Evolutionary conservation across 1,140 invertebrate species (phyloP).

Genomic region (Trichonephila inaurata): DNA sequence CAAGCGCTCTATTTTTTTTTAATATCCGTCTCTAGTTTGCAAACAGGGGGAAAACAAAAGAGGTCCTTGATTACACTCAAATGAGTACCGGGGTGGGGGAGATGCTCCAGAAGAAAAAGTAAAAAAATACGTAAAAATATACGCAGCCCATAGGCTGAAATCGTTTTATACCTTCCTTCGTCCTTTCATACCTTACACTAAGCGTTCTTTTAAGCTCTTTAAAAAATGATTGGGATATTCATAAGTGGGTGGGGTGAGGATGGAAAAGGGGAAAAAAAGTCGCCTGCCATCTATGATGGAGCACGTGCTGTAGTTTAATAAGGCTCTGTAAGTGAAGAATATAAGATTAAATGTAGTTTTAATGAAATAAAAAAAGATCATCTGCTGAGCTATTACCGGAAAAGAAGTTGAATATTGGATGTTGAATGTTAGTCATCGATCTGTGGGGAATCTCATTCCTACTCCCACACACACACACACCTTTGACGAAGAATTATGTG

Average conservation of each 20-base stretch:
- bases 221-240: constrained; percentile 35
- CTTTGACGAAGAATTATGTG: no score
- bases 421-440: neutral
- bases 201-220: constrained; percentile 38
- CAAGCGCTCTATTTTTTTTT: neutral
- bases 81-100: neutral
- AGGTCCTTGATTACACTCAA: constrained; percentile 12
- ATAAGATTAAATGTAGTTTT: neutral
- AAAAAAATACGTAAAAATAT: neutral
- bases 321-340: neutral
- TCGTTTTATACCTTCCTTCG: neutral
- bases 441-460: neutral
- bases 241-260: neutral
- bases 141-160: neutral
- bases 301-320: constrained; percentile 33
- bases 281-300: constrained; percentile 32
- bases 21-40: constrained; percentile 2
- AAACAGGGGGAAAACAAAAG: constrained; percentile 7
- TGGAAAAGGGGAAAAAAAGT: neutral
- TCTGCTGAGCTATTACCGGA: neutral
- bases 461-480: no score
- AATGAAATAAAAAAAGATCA: neutral
- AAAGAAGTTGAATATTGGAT: neutral
- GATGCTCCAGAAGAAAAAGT: neutral
- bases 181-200: neutral